These are phyloP conservation scores for Plusia festucae DNA, from an alignment of 2,888 invertebrate genomes.

Conservation along the genomic window DNA sequence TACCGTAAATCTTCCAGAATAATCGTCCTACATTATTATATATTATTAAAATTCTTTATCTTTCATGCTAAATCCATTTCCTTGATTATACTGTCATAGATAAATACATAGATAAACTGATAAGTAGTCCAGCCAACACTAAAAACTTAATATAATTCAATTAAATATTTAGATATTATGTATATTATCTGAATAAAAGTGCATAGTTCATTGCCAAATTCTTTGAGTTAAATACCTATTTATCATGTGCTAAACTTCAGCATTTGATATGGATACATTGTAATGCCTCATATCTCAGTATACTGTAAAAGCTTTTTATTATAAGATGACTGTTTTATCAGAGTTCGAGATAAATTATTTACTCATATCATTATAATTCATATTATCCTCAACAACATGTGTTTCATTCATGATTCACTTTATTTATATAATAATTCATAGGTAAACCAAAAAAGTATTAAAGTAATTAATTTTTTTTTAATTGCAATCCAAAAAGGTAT, in stretches of 20 bases:
- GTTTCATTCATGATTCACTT: constrained; percentile 16
- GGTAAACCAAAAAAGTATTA: background rate
- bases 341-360: constrained; percentile 7
- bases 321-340: constrained; percentile 18
- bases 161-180: background rate
- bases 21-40: background rate
- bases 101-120: constrained; percentile 20
- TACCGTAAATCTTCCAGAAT: background rate
- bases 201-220: constrained; percentile 15
- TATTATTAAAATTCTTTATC: constrained; percentile 1
- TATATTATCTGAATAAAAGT: background rate
- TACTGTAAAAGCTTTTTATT: constrained; percentile 1
- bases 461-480: background rate
- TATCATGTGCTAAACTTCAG: background rate
- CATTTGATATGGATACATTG: background rate
- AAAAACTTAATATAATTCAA: constrained; percentile 7
- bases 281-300: constrained; percentile 18
- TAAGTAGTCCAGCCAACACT: constrained; percentile 19
- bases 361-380: background rate
- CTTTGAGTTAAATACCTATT: background rate
- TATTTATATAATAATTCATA: background rate
- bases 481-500: background rate
- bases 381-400: constrained; percentile 11
- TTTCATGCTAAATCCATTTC: background rate
- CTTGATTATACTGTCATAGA: constrained; percentile 15